Evolutionary conservation across 1,140 invertebrate genomes (phyloP), one percentile per base, ranked within the genome.

Genomic region (Pseudoatta argentina): DNA sequence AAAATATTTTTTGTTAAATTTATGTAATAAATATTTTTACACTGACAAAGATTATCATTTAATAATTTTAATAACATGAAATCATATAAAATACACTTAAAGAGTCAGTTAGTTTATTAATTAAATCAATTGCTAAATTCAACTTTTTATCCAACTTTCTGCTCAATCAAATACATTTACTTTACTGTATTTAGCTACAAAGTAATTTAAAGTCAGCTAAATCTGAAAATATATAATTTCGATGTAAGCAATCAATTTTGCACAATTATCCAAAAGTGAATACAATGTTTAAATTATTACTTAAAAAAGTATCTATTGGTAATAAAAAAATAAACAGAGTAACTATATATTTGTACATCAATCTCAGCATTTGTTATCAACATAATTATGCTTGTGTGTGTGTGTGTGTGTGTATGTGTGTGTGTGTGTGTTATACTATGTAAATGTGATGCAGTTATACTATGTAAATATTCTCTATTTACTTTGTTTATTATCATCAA

Each of bases 221-320:
- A 64, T 18, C 10, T 48, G 30, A 12, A 63, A 30, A 73, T 69
- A 34, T 30, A 2, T 61, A 27, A 59, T 63, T 18, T 34, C 10
- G 7, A 0, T 10, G 39, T 24, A 5, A 16, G 2, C 3, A 30
- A 61, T 73, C 44, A 83, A 59, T 83, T 73, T 39, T 44, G 10
- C 12, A 7, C 55, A 30, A 51, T 39, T 51, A 21, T 51, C n/a
- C n/a, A 44, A 39, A 69, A 67, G 18, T 21, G 8, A 8, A 30
- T 30, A 18, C 16, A 73, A 64, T n/a, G 3, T 77, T 66, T 78
- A 27, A 44, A 63, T 53, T 66, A 10, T 81, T 16, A 81, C 39
- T 72, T 30, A 30, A 24, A 76, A 48, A 64, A 64, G n/a, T 21
- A 51, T 78, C 14, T 16, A 51, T 51, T 16, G 3, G 4, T 51